phyloP scores from a whole-genome alignment of 1,140 invertebrate genomes.

The Papilio helenus region DNA sequence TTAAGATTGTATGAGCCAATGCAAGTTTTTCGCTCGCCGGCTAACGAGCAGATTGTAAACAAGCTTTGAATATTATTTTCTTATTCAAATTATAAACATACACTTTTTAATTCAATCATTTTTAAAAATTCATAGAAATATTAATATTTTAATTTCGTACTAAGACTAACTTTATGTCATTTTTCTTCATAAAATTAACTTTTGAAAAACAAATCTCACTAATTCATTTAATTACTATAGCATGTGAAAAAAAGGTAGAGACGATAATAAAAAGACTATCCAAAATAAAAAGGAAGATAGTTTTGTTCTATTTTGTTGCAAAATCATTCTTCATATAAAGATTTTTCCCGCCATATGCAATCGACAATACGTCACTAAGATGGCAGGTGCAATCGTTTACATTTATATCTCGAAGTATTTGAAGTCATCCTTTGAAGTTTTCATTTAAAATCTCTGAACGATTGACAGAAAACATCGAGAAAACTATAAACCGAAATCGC shows the following conservation, averaged over 20 bases:
- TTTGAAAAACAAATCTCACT: no score
- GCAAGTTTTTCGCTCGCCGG: slow-evolving; percentile 42
- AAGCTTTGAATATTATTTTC: slow-evolving; percentile 39
- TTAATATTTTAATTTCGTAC: neutral
- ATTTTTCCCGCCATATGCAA: slow-evolving; percentile 1
- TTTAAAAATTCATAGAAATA: slow-evolving; percentile 3
- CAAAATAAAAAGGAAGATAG: no score
- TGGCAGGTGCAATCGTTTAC: slow-evolving; percentile 1
- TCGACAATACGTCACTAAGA: neutral
- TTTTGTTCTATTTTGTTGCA: no score
- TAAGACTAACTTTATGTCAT: neutral
- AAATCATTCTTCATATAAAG: no score
- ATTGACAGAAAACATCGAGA: neutral
- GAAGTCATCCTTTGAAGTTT: slow-evolving; percentile 16
- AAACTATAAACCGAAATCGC: neutral
- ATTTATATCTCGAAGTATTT: neutral
- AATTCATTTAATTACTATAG: no score
- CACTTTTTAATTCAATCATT: neutral
- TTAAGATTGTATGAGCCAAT: slow-evolving; percentile 43
- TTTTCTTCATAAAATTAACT: no score
- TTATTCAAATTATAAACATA: slow-evolving; percentile 10
- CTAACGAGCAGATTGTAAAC: slow-evolving; percentile 43
- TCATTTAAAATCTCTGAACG: neutral
- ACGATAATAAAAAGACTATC: neutral
- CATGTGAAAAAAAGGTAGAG: no score